Conservation (phyloP, 2,888 invertebrate genomes). For the Trypoxylon attenuatum region DNA sequence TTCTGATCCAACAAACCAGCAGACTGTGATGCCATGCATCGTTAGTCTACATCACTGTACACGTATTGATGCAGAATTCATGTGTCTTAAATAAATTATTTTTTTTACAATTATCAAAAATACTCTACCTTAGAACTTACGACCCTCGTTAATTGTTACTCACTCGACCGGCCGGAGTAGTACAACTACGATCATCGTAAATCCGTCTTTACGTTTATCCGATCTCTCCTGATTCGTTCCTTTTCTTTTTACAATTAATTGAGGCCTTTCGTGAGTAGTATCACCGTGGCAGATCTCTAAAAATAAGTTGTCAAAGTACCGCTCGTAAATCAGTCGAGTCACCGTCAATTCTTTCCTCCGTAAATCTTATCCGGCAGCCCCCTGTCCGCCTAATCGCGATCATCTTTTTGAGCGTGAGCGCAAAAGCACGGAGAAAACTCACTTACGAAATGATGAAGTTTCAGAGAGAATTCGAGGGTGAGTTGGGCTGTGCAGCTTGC, state of each 20-base stretch:
- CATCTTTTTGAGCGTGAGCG: conserved; percentile 23
- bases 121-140: no score
- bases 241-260: no score
- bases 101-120: no score
- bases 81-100: no score
- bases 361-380: conserved; percentile 31
- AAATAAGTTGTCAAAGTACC: conserved; percentile 34
- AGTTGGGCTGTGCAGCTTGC: conserved; percentile 11
- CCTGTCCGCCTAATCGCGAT: conserved; percentile 29
- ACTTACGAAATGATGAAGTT: conserved; percentile 42
- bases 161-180: no score
- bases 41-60: no score
- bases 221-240: no score
- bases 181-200: no score
- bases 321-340: conserved; percentile 35
- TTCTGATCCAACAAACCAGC: neutral
- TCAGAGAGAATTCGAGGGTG: neutral
- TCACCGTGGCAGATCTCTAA: conserved; percentile 23
- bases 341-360: conserved; percentile 13
- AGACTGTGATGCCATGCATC: no score
- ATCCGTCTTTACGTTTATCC: no score
- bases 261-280: conserved; percentile 38
- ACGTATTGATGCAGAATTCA: no score
- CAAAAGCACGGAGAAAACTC: conserved; percentile 41
- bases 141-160: no score